Evolutionary conservation across 1,140 invertebrate genomes (phyloP), one percentile per base, ranked within the genome.

Genomic region (Prorops nasuta): DNA sequence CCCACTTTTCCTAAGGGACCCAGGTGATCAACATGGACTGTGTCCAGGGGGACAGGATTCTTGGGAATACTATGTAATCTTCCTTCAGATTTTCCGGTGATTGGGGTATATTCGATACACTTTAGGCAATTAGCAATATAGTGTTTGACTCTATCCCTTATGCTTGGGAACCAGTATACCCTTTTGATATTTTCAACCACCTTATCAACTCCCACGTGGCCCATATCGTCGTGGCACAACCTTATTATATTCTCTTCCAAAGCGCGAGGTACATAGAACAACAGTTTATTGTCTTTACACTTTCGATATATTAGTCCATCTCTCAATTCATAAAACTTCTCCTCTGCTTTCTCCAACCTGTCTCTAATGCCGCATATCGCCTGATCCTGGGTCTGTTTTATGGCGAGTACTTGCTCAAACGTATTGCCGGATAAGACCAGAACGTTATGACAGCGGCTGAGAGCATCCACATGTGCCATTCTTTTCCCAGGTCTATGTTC

Each of bases 381-480:
- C 12, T 21, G 17, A 40, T 59, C 58, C 18, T n/a, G 12, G 17
- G 12, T 34, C 17, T 45, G 43, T 2, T 8, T 2, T 15, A 45
- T 35, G 1, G 18, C 17, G n/a, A 45, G 14, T 19, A 34, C 35
- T 9, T 17, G 9, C 28, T 45, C n/a, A n/a, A n/a, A n/a, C n/a
- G n/a, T n/a, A n/a, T n/a, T n/a, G n/a, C n/a, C n/a, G n/a, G n/a
- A n/a, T 15, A 35, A 45, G 35, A 35, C 21, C 12, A 34, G 16
- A n/a, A 32, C 17, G 12, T 28, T 12, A n/a, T n/a, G n/a, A n/a
- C n/a, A n/a, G 6, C 40, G 3, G 47, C 54, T 50, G 31, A 37
- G 22, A 7, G 12, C 32, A 28, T 50, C 36, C 36, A 50, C 72
- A 44, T 73, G 68, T 6, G 51, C 21, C 41, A 71, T 49, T n/a